Evolutionary conservation across 1,140 invertebrate species (phyloP), one percentile per base, ranked within the genome.

Genomic region (Hylaeus anthracinus): DNA sequence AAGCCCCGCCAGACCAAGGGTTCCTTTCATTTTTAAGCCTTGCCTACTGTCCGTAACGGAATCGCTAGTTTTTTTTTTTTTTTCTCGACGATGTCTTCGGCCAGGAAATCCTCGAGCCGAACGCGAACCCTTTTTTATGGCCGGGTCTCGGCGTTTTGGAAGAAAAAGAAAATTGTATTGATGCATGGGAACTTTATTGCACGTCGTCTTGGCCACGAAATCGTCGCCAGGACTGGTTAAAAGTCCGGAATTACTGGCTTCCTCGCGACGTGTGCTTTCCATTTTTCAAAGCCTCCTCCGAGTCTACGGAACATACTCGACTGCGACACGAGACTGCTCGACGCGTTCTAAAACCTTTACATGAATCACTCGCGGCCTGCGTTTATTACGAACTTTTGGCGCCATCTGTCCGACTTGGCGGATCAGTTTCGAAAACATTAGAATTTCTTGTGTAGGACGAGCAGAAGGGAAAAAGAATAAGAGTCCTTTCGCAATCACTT

Each of bases 41-140:
- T 89, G 66, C 88, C 88, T 89, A 88, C 77, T 86, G 84, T 90
- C 79, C 84, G 45, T 89, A 88, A 89, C 85, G 88, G 88, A 85
- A 86, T 88, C 82, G 74, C 85, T 55, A 84, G 87, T 86, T 88
- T 48, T 89, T 88, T 87, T 89, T 88, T 87, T 84, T 87, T 26
- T 0, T 26, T 84, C 3, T 82, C 51, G 45, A 75, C 83, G 76
- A 75, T 76, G 64, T 45, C 48, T 58, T 4, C 12, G 26, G 26
- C 26, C 26, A 26, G 26, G 26, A 26, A 26, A 26, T 26, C 26
- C 61, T 61, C 45, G 8, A 1, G 2, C 45, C 45, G 45, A 48
- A 48, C 10, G 66, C 51, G 14, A 81, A 79, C 14, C 64, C 79
- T 67, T 80, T 82, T 88, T 87, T 88, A 83, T 73, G 75, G 39